Evolutionary conservation across 2,888 invertebrate species (phyloP).

Genomic region (Bombylius discolor): DNA sequence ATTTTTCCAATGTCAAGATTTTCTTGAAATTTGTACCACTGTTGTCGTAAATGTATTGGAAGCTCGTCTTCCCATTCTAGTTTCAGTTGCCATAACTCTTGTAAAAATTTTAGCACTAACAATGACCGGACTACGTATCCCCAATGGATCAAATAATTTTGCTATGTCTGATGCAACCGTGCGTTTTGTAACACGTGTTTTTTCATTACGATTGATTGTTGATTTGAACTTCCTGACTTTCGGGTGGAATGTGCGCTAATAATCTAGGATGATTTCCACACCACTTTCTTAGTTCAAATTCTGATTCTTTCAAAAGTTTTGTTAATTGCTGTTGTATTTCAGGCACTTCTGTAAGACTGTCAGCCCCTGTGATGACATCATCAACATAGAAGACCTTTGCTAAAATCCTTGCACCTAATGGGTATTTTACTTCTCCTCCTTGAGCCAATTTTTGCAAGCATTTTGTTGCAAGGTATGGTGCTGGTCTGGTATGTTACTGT

Average conservation of each 20-base stretch:
- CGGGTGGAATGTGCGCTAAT: background rate
- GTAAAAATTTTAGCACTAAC: slow-evolving; percentile 5
- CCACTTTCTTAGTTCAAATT: slow-evolving; percentile 1
- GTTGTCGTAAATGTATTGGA: background rate
- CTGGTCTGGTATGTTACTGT: background rate
- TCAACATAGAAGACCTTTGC: slow-evolving; percentile 1
- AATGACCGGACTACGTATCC: slow-evolving; percentile 2
- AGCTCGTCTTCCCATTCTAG: slow-evolving; percentile 7
- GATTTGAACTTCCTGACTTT: background rate
- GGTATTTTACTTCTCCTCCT: background rate
- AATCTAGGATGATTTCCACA: background rate
- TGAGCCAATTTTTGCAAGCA: background rate
- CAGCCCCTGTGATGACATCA: background rate
- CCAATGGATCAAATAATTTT: slow-evolving; percentile 4
- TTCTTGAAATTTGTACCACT: background rate
- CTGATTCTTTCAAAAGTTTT: background rate
- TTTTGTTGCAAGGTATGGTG: background rate
- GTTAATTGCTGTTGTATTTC: background rate
- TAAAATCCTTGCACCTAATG: background rate
- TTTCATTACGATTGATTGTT: background rate
- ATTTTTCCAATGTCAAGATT: background rate
- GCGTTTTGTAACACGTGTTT: background rate
- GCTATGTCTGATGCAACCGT: background rate
- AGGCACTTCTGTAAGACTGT: background rate
- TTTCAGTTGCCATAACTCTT: slow-evolving; percentile 2